Evolutionary conservation across 1,140 invertebrate genomes (phyloP), one percentile per base, ranked within the genome.

Genomic region (Nasonia longicornis): DNA sequence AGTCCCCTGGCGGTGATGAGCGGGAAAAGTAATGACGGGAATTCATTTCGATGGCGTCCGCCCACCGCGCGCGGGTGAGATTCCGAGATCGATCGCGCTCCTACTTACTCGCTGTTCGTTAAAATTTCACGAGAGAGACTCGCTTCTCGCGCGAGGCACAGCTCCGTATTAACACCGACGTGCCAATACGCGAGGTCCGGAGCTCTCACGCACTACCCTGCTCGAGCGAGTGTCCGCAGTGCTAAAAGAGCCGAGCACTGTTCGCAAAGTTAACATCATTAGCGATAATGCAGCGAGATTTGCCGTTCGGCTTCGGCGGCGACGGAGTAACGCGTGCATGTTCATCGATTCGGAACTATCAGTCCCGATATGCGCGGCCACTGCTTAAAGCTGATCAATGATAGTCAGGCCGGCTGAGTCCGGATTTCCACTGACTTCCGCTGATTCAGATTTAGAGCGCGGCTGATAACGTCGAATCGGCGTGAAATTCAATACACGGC

Each of bases 41-140:
- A 78, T 78, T 70, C 16, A 78, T 78, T 78, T 58, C 58, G 26
- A 35, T 78, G 69, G 70, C 70, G 42, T 67, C 64, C 45, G 42
- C 45, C 14, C 26, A 12, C 52, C 2, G 2, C 38, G 2, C 38
- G 20, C 14, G 64, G 38, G 20, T n/a, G 52, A 66, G 35, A 76
- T 76, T 63, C 35, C 35, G 31, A 26, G 35, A 66, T 66, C 42
- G 63, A 66, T 76, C 31, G 63, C 31, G 20, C 16, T 76, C 52
- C 26, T 11, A 42, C 10, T 42, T 1, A 35, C 31, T 3, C 31
- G 31, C 31, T 35, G 0, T 35, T 35, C 38, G 10, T 42, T 42
- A 42, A 42, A 42, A 42, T 42, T 42, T 42, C 38, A 42, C 38
- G 38, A 42, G 38, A 42, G 31, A 42, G 8, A 1, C 38, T 42